Conservation (phyloP, 30 jellyfish, hydroid and myxozoan genomes). For the Chrysaora quinquecirrha region DNA sequence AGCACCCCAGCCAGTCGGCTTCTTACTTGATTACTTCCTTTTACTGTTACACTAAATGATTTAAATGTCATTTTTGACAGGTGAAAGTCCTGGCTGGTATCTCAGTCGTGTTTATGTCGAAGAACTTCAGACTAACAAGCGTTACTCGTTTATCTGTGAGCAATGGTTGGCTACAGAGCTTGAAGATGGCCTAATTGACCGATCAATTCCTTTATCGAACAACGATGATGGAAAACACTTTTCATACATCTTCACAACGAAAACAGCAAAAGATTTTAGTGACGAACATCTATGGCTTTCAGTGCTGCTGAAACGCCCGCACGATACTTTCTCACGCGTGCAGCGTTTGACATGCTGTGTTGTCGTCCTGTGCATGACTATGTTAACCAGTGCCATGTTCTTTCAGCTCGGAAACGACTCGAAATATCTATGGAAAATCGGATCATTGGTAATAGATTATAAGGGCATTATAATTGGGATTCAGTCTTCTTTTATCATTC, state of each 20-base stretch:
- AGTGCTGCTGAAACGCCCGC: constrained; percentile 69
- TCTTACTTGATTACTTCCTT: no score
- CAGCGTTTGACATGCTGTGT: constrained; percentile 81
- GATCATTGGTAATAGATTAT: constrained; percentile 64
- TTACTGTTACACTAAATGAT: no score
- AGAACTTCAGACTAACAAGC: constrained; percentile 50
- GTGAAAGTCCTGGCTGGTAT: constrained; percentile 72
- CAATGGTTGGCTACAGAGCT: constrained; percentile 68
- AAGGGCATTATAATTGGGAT: constrained; percentile 74
- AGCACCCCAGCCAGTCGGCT: no score
- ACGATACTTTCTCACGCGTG: constrained; percentile 81
- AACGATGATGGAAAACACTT: constrained; percentile 39
- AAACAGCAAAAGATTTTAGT: constrained; percentile 53
- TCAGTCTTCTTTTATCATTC: constrained; percentile 71
- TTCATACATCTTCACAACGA: constrained; percentile 66
- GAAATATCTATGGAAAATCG: constrained; percentile 64
- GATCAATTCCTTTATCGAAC: constrained; percentile 28
- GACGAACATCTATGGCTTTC: constrained; percentile 73
- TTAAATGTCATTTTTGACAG: no score
- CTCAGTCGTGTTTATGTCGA: constrained; percentile 58
- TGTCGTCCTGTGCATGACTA: constrained; percentile 63
- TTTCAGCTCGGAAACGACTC: constrained; percentile 70
- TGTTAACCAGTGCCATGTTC: constrained; percentile 91
- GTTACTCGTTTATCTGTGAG: constrained; percentile 52
- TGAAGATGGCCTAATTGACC: constrained; percentile 56